Evolutionary conservation across 2,888 invertebrate species (phyloP), one percentile per base, ranked within the genome.

Genomic region (Enoplolaimus lenunculus): DNA sequence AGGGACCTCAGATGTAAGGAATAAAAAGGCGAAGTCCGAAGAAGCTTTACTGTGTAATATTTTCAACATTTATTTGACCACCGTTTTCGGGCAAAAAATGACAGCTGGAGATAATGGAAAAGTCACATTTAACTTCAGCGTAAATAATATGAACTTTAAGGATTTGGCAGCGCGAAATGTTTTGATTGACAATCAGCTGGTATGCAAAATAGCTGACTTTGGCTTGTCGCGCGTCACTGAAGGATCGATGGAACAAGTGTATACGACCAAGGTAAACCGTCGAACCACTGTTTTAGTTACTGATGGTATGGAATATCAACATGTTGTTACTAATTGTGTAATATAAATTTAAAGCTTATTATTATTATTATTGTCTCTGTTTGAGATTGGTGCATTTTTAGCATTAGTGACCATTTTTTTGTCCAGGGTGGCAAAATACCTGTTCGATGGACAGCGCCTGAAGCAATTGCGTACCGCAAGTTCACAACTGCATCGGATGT

Each of bases 401-500:
- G n/a, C n/a, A n/a, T n/a, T n/a, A n/a, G n/a, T n/a, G n/a, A n/a
- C n/a, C n/a, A n/a, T n/a, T n/a, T n/a, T n/a, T n/a, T n/a, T n/a
- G n/a, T 80, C 45, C 79, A 88, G 87, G 95, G 95, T 74, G 95
- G 95, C 1, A 97, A 97, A 84, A 97, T 97, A 75, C 97, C 97
- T 21, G 95, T 97, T 1, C 87, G 95, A 80, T 97, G 97, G 97
- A 97, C 97, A 29, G 95, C 95, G 1, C 95, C 95, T 0, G 97
- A 97, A 84, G 95, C 95, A 64, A 97, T 98, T 80, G 93, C 93
- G 65, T 97, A 93, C 85, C 87, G 97, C 75, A 97, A 97, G 84
- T 98, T 98, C 84, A 98, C 97, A n/a, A 93, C 94, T 45, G 93
- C 97, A 29, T 94, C 94, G 71, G 98, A 99, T 83, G 95, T 97